phyloP scores from a whole-genome alignment of 2,888 invertebrate species.

The Furcula furcula region DNA sequence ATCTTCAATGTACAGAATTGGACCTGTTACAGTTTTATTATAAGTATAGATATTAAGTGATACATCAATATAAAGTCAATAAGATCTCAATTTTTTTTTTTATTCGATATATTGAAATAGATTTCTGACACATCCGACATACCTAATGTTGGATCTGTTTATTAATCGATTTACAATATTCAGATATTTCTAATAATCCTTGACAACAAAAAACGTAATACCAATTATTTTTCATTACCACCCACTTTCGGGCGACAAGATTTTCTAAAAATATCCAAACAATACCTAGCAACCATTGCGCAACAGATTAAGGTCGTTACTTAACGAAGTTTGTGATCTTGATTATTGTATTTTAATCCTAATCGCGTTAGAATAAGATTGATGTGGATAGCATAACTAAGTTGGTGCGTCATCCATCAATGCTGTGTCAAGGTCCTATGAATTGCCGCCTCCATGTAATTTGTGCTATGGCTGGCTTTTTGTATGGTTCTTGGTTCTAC shows the following conservation, averaged over 20 bases:
- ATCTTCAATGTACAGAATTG: no score
- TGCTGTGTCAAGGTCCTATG: constrained; percentile 34
- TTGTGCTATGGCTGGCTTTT: constrained; percentile 15
- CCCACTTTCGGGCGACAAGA: background rate
- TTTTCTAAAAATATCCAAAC: constrained; percentile 1
- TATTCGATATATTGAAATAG: no score
- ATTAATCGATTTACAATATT: no score
- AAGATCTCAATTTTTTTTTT: no score
- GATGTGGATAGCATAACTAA: constrained; percentile 21
- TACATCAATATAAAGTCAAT: no score
- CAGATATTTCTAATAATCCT: no score
- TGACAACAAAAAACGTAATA: no score
- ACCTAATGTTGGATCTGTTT: no score
- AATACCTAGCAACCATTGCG: background rate
- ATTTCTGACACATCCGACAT: no score
- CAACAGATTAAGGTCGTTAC: constrained; percentile 11
- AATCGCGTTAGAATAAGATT: constrained; percentile 19
- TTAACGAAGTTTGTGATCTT: constrained; percentile 13
- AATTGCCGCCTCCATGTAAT: constrained; percentile 12
- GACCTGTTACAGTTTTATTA: no score
- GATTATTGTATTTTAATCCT: constrained; percentile 21
- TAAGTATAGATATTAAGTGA: no score
- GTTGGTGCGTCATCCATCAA: constrained; percentile 19
- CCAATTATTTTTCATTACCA: background rate
- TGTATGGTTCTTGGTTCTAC: constrained; percentile 23